Percentiles rank a stretch among this genome's conserved stretches.
These are phyloP conservation scores for Athrips mouffetella DNA, from an alignment of 2,888 invertebrate species.

Conservation along the genomic window DNA sequence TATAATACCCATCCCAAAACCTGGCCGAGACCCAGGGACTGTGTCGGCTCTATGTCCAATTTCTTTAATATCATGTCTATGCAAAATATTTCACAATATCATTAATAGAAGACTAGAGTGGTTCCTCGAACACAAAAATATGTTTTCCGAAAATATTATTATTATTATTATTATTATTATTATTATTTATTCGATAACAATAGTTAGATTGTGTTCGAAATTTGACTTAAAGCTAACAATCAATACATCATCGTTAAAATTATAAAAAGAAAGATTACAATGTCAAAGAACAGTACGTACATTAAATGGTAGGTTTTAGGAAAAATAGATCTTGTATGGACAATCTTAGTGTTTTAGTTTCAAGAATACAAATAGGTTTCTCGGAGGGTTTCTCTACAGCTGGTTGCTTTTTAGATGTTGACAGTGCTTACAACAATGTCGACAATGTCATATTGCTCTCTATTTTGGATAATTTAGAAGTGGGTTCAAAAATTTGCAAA, in stretches of 20 bases:
- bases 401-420: constrained; percentile 1
- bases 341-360: neutral
- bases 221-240: no score
- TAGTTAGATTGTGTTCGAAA: no score
- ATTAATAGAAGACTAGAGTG: neutral
- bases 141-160: neutral
- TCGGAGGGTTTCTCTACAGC: neutral
- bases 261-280: no score
- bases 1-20: neutral
- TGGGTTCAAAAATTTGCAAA: neutral
- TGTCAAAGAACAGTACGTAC: no score
- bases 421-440: constrained; percentile 2
- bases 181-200: no score
- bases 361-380: neutral
- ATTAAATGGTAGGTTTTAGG: constrained; percentile 1
- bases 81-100: neutral
- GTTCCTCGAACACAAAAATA: neutral
- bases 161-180: no score
- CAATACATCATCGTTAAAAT: no score
- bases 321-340: neutral
- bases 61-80: neutral
- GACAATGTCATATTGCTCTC: neutral
- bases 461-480: neutral
- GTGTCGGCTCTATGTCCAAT: neutral
- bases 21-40: neutral